Evolutionary conservation across 1,140 invertebrate genomes (phyloP).

Genomic region (Bombus fervidus): DNA sequence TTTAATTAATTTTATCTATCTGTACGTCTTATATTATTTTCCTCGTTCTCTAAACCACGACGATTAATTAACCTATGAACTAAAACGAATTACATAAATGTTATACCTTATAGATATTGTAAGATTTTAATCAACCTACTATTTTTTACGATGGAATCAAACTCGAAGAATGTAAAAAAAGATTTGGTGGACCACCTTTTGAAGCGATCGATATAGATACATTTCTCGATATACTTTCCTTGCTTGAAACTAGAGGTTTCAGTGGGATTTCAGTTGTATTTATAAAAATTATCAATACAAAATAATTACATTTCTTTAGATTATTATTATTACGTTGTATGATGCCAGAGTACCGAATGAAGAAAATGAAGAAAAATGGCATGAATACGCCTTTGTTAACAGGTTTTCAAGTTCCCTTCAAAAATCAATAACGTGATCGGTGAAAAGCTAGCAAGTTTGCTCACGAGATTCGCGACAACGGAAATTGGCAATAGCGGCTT

Average conservation of each 20-base stretch:
- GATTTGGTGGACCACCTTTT: too few relatives aligned
- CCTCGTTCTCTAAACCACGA: not conserved
- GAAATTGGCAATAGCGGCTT: slow-evolving; percentile 1
- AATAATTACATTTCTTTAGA: not conserved
- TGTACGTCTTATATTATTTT: not conserved
- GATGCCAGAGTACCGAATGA: not conserved
- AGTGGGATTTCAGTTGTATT: too few relatives aligned
- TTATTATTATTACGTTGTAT: not conserved
- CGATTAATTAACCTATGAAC: not conserved
- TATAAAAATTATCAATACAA: not conserved
- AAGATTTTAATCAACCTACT: not conserved
- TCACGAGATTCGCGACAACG: not conserved
- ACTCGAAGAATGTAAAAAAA: too few relatives aligned
- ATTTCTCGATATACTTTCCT: too few relatives aligned
- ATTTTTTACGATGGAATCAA: too few relatives aligned
- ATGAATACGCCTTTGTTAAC: not conserved
- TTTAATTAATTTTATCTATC: not conserved
- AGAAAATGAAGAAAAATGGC: not conserved
- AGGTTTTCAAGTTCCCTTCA: not conserved
- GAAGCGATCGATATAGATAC: too few relatives aligned
- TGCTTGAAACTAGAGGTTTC: too few relatives aligned
- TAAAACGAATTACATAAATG: not conserved
- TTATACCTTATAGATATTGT: not conserved
- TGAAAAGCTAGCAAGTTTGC: not conserved
- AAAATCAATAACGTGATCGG: not conserved